Conservation (phyloP, 2,797 vertebrate genomes). For the Chelon auratus region DNA sequence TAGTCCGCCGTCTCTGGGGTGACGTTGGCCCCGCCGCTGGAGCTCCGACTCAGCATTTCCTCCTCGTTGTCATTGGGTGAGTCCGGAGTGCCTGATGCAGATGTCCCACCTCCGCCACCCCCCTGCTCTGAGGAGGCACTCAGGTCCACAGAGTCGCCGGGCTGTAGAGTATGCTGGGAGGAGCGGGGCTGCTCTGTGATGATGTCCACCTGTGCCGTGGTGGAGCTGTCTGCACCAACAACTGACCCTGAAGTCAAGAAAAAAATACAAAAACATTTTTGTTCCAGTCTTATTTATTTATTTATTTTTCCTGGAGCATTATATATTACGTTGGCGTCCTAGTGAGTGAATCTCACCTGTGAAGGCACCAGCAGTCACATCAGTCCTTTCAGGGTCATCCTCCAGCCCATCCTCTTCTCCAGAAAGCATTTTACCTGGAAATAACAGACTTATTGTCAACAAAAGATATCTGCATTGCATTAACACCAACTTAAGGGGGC, state of each 20-base stretch:
- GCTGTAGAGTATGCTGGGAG: constrained; percentile 93
- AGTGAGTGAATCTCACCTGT: constrained; percentile 81
- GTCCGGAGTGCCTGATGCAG: constrained; percentile 79
- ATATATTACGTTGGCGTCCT: background rate
- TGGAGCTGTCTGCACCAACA: constrained; percentile 85
- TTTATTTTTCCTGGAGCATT: background rate
- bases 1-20: constrained; percentile 81
- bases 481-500: background rate
- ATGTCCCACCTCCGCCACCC: constrained; percentile 75
- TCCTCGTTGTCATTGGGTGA: constrained; percentile 87
- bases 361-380: constrained; percentile 88
- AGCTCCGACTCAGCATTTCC: constrained; percentile 92
- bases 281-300: background rate
- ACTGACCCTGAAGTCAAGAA: constrained; percentile 81
- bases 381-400: constrained; percentile 92
- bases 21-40: constrained; percentile 89
- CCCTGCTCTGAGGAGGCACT: constrained; percentile 87
- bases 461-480: background rate
- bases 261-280: background rate
- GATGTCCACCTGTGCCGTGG: constrained; percentile 89
- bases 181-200: constrained; percentile 97
- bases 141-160: constrained; percentile 91
- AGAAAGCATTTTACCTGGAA: constrained; percentile 91
- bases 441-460: constrained; percentile 30
- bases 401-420: constrained; percentile 95